Percentiles rank a stretch among this genome's conserved stretches.
Evolutionary conservation across 2,888 invertebrate species (phyloP).

Genomic region (Heliothis peltigera): DNA sequence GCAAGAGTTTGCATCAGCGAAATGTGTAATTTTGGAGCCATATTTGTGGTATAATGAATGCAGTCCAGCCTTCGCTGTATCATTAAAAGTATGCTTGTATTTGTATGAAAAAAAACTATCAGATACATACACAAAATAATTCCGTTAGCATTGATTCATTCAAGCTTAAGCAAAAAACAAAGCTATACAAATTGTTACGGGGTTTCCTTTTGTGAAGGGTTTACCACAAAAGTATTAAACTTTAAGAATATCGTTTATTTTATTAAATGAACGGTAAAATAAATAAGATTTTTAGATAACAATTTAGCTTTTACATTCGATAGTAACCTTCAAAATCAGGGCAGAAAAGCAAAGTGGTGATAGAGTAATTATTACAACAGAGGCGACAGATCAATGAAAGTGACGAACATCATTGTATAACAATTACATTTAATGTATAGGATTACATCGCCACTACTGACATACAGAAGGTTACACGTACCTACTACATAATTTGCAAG

Average conservation of each 20-base stretch:
- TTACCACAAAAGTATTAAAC: too few relatives aligned
- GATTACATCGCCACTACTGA: conserved; percentile 16
- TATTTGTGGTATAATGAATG: not conserved
- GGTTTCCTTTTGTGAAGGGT: too few relatives aligned
- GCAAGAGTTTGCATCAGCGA: not conserved
- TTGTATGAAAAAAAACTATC: too few relatives aligned
- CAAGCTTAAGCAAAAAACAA: too few relatives aligned
- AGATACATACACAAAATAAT: too few relatives aligned
- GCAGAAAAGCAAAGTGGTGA: not conserved
- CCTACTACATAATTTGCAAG: conserved; percentile 16
- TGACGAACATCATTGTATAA: not conserved
- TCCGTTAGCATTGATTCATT: too few relatives aligned
- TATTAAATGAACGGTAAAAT: too few relatives aligned
- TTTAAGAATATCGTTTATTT: too few relatives aligned
- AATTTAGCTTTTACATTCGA: too few relatives aligned
- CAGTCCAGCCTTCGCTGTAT: not conserved
- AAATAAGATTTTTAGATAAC: too few relatives aligned
- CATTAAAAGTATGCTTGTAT: too few relatives aligned
- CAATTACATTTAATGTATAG: not conserved
- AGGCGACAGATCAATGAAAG: conserved; percentile 12
- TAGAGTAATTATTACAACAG: conserved; percentile 1
- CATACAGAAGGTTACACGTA: not conserved
- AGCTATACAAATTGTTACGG: too few relatives aligned
- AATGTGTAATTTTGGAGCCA: not conserved
- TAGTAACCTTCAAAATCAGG: not conserved